Evolutionary conservation across 2,113 vertebrate genomes (phyloP).

Genomic region (Periophthalmodon schlosseri): DNA sequence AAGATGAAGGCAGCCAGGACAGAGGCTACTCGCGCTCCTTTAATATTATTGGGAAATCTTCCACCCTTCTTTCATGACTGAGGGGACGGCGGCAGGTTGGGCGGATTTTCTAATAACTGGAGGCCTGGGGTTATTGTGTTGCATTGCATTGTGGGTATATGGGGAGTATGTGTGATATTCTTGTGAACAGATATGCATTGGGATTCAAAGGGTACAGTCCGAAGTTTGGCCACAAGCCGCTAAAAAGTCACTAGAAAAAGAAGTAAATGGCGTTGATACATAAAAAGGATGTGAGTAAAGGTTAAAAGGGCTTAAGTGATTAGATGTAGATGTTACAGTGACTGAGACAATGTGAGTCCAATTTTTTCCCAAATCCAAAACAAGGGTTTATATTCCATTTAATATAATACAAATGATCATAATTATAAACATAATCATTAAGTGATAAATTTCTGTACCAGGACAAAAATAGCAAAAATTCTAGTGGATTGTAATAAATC

Average conservation of each 20-base stretch:
- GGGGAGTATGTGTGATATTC: constrained; percentile 36
- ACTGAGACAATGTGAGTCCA: too few species aligned
- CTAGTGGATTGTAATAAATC: too few species aligned
- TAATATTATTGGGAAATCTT: constrained; percentile 74
- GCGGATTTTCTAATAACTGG: constrained; percentile 89
- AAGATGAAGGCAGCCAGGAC: constrained; percentile 69
- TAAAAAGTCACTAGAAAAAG: constrained; percentile 16
- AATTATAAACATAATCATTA: too few species aligned
- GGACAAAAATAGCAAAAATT: too few species aligned
- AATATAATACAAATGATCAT: too few species aligned
- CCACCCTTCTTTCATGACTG: constrained; percentile 61
- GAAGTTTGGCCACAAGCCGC: constrained; percentile 40
- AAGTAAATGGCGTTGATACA: constrained; percentile 10
- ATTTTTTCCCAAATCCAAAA: too few species aligned
- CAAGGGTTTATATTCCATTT: too few species aligned
- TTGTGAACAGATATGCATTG: constrained; percentile 38
- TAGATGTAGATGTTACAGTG: not conserved
- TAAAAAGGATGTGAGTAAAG: constrained; percentile 6
- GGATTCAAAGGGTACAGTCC: constrained; percentile 51
- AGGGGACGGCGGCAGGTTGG: constrained; percentile 70
- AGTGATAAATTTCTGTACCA: too few species aligned
- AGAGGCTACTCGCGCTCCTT: constrained; percentile 74
- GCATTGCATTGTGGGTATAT: constrained; percentile 45
- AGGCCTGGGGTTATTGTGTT: constrained; percentile 80
- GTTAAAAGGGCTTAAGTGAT: not conserved